A percentile compares a stretch with the other conserved stretches of the same genome.
Evolutionary conservation across 2,113 vertebrate species (phyloP).

Genomic region (Vombatus ursinus): DNA sequence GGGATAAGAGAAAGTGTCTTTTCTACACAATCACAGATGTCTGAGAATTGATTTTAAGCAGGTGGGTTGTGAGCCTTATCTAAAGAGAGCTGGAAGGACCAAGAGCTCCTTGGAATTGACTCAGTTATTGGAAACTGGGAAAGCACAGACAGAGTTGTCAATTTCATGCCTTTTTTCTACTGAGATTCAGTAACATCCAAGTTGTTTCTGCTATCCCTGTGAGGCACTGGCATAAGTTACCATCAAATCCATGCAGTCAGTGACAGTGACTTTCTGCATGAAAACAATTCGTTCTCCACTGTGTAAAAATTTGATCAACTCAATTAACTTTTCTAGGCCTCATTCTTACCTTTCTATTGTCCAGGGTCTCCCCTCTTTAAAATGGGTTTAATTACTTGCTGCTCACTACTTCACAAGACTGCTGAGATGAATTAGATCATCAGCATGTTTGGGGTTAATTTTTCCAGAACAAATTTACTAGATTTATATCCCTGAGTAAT

Average conservation of each 20-base stretch:
- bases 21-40: not conserved
- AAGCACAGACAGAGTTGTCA: not conserved
- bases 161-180: not conserved
- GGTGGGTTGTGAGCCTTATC: not conserved
- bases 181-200: not conserved
- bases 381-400: not conserved
- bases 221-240: not conserved
- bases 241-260: not conserved
- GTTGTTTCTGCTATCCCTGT: not conserved
- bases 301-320: not conserved
- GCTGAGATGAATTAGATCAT: not conserved
- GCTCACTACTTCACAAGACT: not conserved
- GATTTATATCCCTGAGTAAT: not conserved
- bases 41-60: not conserved
- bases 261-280: not conserved
- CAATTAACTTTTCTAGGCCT: not conserved
- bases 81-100: not conserved
- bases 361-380: not conserved
- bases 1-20: not conserved
- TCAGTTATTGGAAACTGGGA: constrained; percentile 6
- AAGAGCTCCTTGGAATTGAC: not conserved
- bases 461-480: not conserved
- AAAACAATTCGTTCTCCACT: not conserved
- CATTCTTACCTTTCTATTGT: not conserved
- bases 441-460: not conserved